These are phyloP conservation scores for Marasmarcha lunaedactyla DNA, from an alignment of 2,888 invertebrate genomes.

Conservation along the genomic window DNA sequence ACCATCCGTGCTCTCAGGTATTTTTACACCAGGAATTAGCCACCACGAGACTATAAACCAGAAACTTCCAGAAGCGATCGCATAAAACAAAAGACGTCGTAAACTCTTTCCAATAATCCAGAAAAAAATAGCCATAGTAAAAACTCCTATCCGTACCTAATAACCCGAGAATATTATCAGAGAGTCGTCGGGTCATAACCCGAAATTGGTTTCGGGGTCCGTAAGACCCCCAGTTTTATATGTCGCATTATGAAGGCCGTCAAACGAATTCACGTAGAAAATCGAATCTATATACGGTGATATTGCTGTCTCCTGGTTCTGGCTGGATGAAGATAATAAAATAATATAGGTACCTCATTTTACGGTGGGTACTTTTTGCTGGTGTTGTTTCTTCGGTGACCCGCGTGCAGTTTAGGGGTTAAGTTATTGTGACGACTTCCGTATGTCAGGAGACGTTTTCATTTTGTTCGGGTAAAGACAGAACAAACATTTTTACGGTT, in stretches of 20 bases:
- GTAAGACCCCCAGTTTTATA: slow-evolving; percentile 70
- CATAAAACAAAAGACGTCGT: slow-evolving; percentile 24
- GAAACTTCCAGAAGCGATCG: neutral
- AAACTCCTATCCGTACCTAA: slow-evolving; percentile 70
- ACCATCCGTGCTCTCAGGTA: too few species aligned
- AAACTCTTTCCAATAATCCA: slow-evolving; percentile 62
- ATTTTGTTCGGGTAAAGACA: too few species aligned
- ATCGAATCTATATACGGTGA: slow-evolving; percentile 72
- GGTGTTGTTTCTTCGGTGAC: slow-evolving; percentile 28
- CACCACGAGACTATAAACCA: too few species aligned
- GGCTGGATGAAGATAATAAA: slow-evolving; percentile 65
- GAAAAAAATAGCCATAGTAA: slow-evolving; percentile 70
- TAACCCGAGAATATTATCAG: slow-evolving; percentile 71
- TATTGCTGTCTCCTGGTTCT: slow-evolving; percentile 58
- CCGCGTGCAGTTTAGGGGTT: slow-evolving; percentile 12
- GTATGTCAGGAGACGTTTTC: too few species aligned
- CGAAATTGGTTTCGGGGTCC: slow-evolving; percentile 72
- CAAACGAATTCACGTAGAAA: slow-evolving; percentile 73
- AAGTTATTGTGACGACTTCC: neutral
- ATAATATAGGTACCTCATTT: slow-evolving; percentile 60
- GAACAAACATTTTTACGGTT: too few species aligned
- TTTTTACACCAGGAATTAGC: too few species aligned
- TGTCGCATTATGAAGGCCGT: slow-evolving; percentile 72
- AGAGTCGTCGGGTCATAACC: slow-evolving; percentile 71
- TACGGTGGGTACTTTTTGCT: slow-evolving; percentile 31